Conservation (phyloP, 2,888 invertebrate species). For the Frankliniella fusca region DNA sequence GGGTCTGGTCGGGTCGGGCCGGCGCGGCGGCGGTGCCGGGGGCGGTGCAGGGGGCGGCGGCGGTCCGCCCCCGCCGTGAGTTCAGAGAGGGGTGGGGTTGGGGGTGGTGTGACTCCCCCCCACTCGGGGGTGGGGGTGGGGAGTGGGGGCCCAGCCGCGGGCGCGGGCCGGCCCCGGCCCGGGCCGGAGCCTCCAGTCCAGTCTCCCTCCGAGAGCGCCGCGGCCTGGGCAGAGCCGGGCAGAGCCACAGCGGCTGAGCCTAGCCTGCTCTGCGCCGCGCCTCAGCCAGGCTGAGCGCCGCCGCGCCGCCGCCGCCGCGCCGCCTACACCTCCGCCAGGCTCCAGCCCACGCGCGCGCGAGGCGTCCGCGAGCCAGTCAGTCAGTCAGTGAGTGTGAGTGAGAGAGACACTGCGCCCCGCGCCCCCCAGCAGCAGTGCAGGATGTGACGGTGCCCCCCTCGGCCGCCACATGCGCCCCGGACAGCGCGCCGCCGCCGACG, state of each 20-base stretch:
- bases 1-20: background rate
- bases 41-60: too few relatives aligned
- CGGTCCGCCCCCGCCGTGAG: too few relatives aligned
- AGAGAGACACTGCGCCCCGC: background rate
- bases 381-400: too few relatives aligned
- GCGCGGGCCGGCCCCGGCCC: background rate
- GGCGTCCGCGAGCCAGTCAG: background rate
- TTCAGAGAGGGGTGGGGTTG: too few relatives aligned
- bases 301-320: background rate
- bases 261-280: background rate
- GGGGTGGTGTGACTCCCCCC: background rate
- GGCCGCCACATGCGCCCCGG: too few relatives aligned
- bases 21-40: background rate
- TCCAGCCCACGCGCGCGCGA: background rate
- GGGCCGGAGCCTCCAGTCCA: background rate
- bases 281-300: background rate
- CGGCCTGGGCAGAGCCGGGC: background rate
- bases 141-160: background rate
- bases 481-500: background rate
- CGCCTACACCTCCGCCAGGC: background rate
- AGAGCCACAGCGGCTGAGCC: background rate
- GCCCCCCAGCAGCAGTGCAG: background rate
- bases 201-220: slow-evolving; percentile 5
- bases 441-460: background rate
- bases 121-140: background rate